phyloP scores from a whole-genome alignment of 2,797 vertebrate species.

The Furcifer pardalis region DNA sequence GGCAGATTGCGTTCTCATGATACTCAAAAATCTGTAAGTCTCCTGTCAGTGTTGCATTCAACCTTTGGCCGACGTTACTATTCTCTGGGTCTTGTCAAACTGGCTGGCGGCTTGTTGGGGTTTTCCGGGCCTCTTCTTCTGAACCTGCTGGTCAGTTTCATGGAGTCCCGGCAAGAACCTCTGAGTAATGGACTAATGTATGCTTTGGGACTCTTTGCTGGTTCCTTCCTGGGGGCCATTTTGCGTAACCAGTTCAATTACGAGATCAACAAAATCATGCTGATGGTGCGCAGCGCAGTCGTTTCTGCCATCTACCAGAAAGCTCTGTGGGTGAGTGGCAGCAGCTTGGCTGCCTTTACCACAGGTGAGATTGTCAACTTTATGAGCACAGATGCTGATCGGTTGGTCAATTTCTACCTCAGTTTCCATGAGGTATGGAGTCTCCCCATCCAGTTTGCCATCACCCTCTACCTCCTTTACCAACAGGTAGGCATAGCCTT shows the following conservation, averaged over 20 bases:
- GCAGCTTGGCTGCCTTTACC: conserved; percentile 76
- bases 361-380: conserved; percentile 91
- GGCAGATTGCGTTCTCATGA: conserved; percentile 21
- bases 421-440: conserved; percentile 96
- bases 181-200: conserved; percentile 84
- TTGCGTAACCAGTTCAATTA: conserved; percentile 87
- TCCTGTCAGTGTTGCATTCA: conserved; percentile 82
- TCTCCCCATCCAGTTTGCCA: conserved; percentile 84
- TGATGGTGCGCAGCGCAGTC: conserved; percentile 82
- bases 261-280: conserved; percentile 82
- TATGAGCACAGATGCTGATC: conserved; percentile 89
- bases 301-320: conserved; percentile 89
- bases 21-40: conserved; percentile 51
- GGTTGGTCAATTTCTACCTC: conserved; percentile 88
- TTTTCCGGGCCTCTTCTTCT: conserved; percentile 91
- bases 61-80: conserved; percentile 86
- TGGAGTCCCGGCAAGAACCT: conserved; percentile 85
- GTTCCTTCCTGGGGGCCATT: conserved; percentile 82
- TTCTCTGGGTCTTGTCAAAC: conserved; percentile 85
- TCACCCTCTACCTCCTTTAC: conserved; percentile 91
- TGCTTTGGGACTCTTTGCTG: conserved; percentile 84
- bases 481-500: conserved; percentile 92
- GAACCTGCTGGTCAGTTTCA: conserved; percentile 86
- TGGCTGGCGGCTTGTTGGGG: conserved; percentile 78
- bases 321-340: conserved; percentile 81